Evolutionary conservation across 2,113 vertebrate genomes (phyloP).

Genomic region (Dicaeum eximium): DNA sequence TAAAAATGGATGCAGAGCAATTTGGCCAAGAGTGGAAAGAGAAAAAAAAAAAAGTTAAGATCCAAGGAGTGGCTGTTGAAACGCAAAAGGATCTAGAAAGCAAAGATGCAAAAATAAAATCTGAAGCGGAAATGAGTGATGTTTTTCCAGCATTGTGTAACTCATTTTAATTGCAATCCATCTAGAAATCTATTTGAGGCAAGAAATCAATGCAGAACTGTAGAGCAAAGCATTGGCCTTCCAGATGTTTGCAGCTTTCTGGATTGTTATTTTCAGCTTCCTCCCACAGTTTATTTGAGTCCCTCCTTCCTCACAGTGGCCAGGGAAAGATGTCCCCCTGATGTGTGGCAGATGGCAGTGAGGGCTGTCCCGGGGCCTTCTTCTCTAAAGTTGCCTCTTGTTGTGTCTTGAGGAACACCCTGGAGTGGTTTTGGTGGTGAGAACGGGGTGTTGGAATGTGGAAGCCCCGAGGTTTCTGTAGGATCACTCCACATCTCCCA

Average conservation of each 20-base stretch:
- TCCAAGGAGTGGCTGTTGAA: not conserved
- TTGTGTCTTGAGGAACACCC: not conserved
- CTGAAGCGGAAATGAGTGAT: not conserved
- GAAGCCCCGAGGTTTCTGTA: not conserved
- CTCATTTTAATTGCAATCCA: conserved; percentile 34
- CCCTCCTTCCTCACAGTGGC: not conserved
- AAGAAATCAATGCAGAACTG: conserved; percentile 31
- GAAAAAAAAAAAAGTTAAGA: not conserved
- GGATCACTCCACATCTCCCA: not conserved
- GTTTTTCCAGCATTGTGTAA: not conserved
- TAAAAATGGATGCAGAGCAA: not conserved
- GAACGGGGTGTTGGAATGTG: fast-evolving
- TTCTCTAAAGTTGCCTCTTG: not conserved
- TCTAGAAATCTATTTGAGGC: conserved; percentile 52
- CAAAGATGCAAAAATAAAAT: conserved; percentile 13
- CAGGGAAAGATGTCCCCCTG: not conserved
- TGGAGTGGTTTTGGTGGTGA: not conserved
- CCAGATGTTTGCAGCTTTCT: conserved; percentile 40
- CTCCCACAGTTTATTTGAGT: not conserved
- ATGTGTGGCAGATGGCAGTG: not conserved
- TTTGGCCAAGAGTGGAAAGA: not conserved
- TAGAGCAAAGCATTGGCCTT: not conserved
- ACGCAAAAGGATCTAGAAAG: conserved; percentile 8
- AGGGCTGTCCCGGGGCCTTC: not conserved
- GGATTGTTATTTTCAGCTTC: not conserved